Evolutionary conservation across 2,113 vertebrate genomes (phyloP).

Genomic region (Cebus imitator): DNA sequence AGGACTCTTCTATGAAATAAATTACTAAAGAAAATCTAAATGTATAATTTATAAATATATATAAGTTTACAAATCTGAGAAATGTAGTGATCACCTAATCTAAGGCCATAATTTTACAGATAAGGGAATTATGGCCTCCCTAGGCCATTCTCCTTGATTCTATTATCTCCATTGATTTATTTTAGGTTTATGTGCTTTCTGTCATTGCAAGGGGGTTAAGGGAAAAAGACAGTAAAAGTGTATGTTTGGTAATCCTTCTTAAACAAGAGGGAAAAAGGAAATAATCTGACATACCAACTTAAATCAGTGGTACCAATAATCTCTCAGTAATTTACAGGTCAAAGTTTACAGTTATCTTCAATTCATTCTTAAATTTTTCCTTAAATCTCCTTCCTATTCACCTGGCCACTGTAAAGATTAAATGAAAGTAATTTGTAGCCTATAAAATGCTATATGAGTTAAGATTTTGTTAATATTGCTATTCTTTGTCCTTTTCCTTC

Average conservation of each 20-base stretch:
- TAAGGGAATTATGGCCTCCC: background rate
- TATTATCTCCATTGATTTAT: background rate
- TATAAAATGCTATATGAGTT: background rate
- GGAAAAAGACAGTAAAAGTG: background rate
- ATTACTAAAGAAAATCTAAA: background rate
- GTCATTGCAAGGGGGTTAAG: background rate
- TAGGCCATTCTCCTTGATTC: background rate
- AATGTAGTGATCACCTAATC: background rate
- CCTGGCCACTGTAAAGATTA: background rate
- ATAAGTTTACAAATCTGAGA: slow-evolving; percentile 30
- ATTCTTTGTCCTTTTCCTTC: background rate
- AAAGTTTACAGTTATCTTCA: background rate
- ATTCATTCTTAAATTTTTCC: background rate
- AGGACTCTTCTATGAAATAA: background rate
- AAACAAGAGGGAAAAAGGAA: background rate
- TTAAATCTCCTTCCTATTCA: background rate
- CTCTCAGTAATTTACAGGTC: background rate
- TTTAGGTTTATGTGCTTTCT: background rate
- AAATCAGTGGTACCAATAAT: background rate
- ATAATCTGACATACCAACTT: background rate
- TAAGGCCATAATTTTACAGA: background rate
- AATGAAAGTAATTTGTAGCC: background rate
- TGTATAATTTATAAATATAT: background rate
- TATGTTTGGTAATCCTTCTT: background rate
- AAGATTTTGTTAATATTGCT: background rate